Conservation (phyloP, 2,113 vertebrate genomes). For the Hystrix cristata region DNA sequence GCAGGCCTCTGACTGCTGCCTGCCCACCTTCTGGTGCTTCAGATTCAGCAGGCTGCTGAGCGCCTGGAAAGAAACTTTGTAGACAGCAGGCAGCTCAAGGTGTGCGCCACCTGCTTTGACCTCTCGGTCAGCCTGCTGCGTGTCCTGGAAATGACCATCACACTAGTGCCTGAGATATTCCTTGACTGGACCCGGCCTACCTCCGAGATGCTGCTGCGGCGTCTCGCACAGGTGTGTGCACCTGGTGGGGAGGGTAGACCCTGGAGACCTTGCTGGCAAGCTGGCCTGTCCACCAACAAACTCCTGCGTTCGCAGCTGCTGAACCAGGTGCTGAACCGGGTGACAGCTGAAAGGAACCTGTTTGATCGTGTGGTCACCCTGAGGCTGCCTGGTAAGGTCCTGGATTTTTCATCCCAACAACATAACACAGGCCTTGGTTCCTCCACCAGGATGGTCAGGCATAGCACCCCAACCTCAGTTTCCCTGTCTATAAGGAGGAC, state of each 20-base stretch:
- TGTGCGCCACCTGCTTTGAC: constrained; percentile 99
- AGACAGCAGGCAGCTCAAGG: constrained; percentile 98
- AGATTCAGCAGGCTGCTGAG: constrained; percentile 99
- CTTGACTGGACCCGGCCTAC: constrained; percentile 96
- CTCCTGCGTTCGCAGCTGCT: constrained; percentile 88
- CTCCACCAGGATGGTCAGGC: not conserved
- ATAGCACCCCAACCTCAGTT: not conserved
- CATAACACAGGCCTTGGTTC: not conserved
- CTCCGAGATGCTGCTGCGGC: constrained; percentile 96
- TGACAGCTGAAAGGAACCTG: constrained; percentile 94
- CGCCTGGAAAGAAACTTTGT: constrained; percentile 98
- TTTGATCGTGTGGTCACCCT: constrained; percentile 95
- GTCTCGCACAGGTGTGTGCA: constrained; percentile 94
- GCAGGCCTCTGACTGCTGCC: not conserved
- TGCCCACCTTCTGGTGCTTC: not conserved
- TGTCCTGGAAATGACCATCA: constrained; percentile 98
- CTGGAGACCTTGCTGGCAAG: not conserved
- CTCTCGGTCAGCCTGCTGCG: constrained; percentile 98
- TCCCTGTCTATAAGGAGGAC: not conserved
- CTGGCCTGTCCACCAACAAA: not conserved
- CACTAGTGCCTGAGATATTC: constrained; percentile 96
- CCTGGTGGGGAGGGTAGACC: not conserved
- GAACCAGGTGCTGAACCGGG: constrained; percentile 94
- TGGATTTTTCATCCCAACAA: not conserved
- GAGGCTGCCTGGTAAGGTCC: constrained; percentile 91